A percentile compares a stretch with the other conserved stretches of the same genome.
These are phyloP conservation scores for Dasyprocta punctata DNA, from an alignment of 2,113 vertebrate genomes.

Conservation along the genomic window DNA sequence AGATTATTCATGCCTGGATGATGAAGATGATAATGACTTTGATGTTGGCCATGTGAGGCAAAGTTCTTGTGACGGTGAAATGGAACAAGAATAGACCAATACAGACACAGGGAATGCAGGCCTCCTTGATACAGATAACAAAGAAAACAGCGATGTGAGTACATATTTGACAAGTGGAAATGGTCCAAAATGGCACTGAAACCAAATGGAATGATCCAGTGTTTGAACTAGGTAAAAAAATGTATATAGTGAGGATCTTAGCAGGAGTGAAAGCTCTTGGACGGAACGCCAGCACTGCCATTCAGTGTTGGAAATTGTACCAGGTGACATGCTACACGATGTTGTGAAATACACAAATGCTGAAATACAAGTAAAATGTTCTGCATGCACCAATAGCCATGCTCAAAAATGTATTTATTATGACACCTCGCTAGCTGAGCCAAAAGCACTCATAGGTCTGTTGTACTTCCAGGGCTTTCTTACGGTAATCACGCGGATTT, in stretches of 20 bases:
- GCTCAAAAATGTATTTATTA: neutral
- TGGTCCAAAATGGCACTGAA: neutral
- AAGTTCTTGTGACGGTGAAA: neutral
- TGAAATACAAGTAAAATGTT: neutral
- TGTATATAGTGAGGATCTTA: neutral
- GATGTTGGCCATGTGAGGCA: neutral
- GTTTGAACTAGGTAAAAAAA: neutral
- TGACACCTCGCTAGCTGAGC: neutral
- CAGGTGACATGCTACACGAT: neutral
- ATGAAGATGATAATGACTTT: neutral
- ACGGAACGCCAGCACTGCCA: neutral
- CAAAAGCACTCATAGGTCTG: neutral
- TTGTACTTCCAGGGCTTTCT: neutral
- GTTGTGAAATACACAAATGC: neutral
- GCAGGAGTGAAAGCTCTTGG: neutral
- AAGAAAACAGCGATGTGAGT: neutral
- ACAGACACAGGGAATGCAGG: neutral
- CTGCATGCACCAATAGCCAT: neutral
- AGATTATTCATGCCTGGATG: neutral
- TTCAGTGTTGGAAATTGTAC: neutral
- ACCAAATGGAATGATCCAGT: neutral
- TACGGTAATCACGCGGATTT: neutral
- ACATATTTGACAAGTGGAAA: neutral
- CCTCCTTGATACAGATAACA: neutral
- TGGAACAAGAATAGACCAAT: neutral